phyloP scores from a whole-genome alignment of 2,888 invertebrate genomes.

The Bombylius discolor region DNA sequence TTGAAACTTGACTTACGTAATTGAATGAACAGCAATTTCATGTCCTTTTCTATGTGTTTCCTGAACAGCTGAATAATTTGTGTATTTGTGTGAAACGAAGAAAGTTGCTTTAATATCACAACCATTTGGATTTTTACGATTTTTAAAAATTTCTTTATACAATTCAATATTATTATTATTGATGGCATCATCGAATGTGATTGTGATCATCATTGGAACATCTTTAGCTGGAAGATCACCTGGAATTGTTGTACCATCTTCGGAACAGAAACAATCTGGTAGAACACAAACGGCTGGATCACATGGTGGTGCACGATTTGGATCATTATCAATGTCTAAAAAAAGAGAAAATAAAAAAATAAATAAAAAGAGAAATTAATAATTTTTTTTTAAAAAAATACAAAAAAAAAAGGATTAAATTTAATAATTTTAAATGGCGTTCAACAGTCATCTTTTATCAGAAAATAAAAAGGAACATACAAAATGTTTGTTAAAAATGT shows the following conservation, averaged over 20 bases:
- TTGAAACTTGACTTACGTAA: conserved; percentile 55
- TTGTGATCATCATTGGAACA: conserved; percentile 88
- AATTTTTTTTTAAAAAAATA: too few species aligned
- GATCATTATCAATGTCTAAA: conserved; percentile 82
- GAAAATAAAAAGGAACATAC: too few species aligned
- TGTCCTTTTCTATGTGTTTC: conserved; percentile 85
- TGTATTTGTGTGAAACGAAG: conserved; percentile 87
- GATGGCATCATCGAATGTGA: conserved; percentile 89
- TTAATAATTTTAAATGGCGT: not conserved
- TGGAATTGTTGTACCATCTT: conserved; percentile 77
- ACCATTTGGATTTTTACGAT: conserved; percentile 83
- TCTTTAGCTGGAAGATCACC: conserved; percentile 72
- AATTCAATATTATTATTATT: conserved; percentile 90
- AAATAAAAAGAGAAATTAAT: too few species aligned
- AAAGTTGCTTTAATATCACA: conserved; percentile 86
- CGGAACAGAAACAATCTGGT: conserved; percentile 90
- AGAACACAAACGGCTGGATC: conserved; percentile 73
- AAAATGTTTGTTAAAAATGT: too few species aligned
- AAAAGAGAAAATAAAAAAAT: not conserved
- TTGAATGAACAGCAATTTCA: conserved; percentile 87
- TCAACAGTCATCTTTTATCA: too few species aligned
- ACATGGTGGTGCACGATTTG: conserved; percentile 82
- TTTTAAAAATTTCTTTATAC: conserved; percentile 85
- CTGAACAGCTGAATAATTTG: conserved; percentile 85
- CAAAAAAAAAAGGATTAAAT: not conserved